Conservation (phyloP, 2,797 vertebrate genomes). For the Anguilla obscura region DNA sequence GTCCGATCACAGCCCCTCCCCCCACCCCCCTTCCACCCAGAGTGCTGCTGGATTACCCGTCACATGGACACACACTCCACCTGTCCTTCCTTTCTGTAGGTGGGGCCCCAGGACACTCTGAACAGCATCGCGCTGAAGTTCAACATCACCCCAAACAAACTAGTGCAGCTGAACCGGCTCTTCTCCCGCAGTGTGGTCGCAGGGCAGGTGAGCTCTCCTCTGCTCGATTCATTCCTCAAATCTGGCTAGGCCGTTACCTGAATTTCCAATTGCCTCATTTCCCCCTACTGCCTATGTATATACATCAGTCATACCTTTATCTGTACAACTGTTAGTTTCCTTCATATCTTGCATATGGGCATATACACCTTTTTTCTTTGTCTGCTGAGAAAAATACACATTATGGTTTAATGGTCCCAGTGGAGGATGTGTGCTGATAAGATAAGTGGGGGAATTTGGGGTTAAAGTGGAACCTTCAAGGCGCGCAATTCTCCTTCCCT, state of each 20-base stretch:
- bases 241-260: neutral
- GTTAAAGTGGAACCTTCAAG: neutral
- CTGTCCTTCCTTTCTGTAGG: slow-evolving; percentile 64
- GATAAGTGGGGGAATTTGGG: neutral
- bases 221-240: neutral
- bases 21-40: no score
- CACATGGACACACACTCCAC: neutral
- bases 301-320: neutral
- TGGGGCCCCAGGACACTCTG: slow-evolving; percentile 82
- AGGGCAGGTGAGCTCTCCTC: slow-evolving; percentile 82
- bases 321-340: neutral
- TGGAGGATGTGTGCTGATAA: neutral
- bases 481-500: neutral
- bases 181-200: slow-evolving; percentile 90
- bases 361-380: neutral
- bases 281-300: neutral
- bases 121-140: slow-evolving; percentile 94
- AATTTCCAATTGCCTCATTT: neutral
- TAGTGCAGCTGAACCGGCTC: slow-evolving; percentile 95
- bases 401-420: neutral
- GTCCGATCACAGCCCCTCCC: neutral
- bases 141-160: slow-evolving; percentile 94
- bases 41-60: slow-evolving; percentile 58
- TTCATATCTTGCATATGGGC: neutral
- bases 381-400: neutral